phyloP scores from a whole-genome alignment of 2,888 invertebrate species.

The Acanthacorydalis orientalis region DNA sequence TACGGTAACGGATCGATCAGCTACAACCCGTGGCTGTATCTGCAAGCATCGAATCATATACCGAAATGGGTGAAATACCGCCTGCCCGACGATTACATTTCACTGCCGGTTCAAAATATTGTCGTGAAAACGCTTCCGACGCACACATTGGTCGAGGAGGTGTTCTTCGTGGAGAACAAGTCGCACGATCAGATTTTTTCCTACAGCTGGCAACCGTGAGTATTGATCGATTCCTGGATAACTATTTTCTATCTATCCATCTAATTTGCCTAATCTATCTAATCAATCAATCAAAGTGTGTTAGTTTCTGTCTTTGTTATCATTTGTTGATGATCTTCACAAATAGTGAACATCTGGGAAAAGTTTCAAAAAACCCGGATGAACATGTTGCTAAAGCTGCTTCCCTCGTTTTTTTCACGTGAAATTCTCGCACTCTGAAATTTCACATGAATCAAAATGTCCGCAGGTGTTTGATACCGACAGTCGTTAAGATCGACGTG shows the following conservation, averaged over 20 bases:
- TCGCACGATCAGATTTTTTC: constrained; percentile 19
- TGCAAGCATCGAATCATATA: background rate
- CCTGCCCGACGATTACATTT: constrained; percentile 12
- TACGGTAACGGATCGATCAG: background rate
- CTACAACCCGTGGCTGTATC: background rate
- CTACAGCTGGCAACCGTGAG: constrained; percentile 24
- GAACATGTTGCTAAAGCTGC: too few relatives aligned
- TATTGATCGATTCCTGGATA: background rate
- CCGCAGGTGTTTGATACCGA: constrained; percentile 16
- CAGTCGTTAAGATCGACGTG: constrained; percentile 15
- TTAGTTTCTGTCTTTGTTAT: too few relatives aligned
- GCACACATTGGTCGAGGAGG: constrained; percentile 18
- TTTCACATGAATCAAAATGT: too few relatives aligned
- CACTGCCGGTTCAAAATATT: constrained; percentile 22
- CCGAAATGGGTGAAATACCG: background rate
- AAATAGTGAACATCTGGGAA: too few relatives aligned
- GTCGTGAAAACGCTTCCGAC: constrained; percentile 18
- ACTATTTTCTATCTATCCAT: too few relatives aligned
- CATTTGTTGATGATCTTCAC: too few relatives aligned
- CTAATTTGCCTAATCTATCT: too few relatives aligned
- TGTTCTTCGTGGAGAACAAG: constrained; percentile 25
- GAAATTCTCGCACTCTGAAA: too few relatives aligned
- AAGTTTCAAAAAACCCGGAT: too few relatives aligned
- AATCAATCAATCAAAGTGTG: too few relatives aligned
- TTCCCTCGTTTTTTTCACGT: too few relatives aligned